Conservation (phyloP, 37 sponge, comb jelly and placozoan species). For the Chondrilla cf. caribensis region DNA sequence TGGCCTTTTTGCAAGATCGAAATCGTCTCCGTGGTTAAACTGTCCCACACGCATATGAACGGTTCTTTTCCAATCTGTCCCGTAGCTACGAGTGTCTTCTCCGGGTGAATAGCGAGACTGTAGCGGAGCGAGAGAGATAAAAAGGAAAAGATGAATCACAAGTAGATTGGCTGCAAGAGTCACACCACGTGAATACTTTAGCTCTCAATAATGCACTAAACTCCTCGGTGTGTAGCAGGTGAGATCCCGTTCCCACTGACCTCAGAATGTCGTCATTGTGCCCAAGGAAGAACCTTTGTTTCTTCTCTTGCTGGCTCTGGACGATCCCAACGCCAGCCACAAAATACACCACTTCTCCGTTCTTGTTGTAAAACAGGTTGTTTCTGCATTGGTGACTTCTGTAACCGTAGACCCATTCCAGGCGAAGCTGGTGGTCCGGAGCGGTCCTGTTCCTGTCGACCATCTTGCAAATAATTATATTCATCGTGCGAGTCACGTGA, state of each 20-base stretch:
- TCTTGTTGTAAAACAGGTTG: slow-evolving; percentile 85
- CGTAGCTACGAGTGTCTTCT: slow-evolving; percentile 82
- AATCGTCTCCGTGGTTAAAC: slow-evolving; percentile 63
- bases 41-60: slow-evolving; percentile 91
- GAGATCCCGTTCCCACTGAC: too few relatives aligned
- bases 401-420: slow-evolving; percentile 99
- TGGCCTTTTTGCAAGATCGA: slow-evolving; percentile 87
- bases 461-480: too few relatives aligned
- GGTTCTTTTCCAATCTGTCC: slow-evolving; percentile 92
- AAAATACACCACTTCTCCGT: slow-evolving; percentile 91
- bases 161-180: too few relatives aligned
- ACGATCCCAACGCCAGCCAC: slow-evolving; percentile 94
- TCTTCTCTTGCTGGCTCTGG: slow-evolving; percentile 45
- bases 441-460: slow-evolving; percentile 41
- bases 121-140: background rate
- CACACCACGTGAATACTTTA: too few relatives aligned
- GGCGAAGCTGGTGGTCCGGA: slow-evolving; percentile 74
- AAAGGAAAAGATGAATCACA: too few relatives aligned
- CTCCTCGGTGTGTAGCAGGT: background rate
- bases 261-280: slow-evolving; percentile 96
- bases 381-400: slow-evolving; percentile 93
- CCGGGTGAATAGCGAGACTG: slow-evolving; percentile 92
- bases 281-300: slow-evolving; percentile 82
- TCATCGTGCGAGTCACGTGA: too few relatives aligned
- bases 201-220: background rate